phyloP scores from a whole-genome alignment of 2,888 invertebrate genomes.

The Lepas anatifera region DNA sequence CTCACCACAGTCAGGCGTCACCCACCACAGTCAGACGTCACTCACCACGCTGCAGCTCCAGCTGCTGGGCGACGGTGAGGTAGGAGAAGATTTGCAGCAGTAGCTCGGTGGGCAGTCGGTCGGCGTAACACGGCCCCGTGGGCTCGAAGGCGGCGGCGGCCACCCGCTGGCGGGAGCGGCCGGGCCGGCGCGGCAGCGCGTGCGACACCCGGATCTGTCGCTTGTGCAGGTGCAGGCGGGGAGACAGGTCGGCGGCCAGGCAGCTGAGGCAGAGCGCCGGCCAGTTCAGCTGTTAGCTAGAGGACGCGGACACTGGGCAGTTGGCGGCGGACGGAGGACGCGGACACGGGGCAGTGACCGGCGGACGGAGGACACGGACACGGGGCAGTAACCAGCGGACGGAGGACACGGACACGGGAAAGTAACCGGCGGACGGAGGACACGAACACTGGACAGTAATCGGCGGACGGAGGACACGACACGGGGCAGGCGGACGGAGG shows the following conservation, averaged over 20 bases:
- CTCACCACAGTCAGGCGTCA: too few species aligned
- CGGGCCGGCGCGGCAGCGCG: background rate
- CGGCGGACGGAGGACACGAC: too few species aligned
- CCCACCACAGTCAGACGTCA: too few species aligned
- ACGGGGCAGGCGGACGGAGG: too few species aligned
- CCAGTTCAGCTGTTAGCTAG: background rate
- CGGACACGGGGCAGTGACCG: too few species aligned
- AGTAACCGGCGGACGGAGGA: too few species aligned
- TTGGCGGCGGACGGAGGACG: too few species aligned
- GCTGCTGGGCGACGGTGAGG: background rate
- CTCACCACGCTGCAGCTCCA: background rate
- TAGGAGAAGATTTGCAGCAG: background rate
- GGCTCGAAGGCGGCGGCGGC: background rate
- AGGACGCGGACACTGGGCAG: background rate
- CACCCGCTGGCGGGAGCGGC: background rate
- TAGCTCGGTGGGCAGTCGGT: background rate
- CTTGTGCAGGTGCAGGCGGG: background rate
- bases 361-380: too few species aligned
- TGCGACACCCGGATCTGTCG: conserved; percentile 2
- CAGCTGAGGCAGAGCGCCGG: background rate
- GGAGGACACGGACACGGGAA: too few species aligned
- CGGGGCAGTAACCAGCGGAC: too few species aligned
- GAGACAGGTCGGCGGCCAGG: background rate
- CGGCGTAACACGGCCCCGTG: background rate
- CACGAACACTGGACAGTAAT: too few species aligned